Evolutionary conservation across 2,113 vertebrate species (phyloP), one percentile per base, ranked within the genome.

Genomic region (Nothobranchius furzeri): DNA sequence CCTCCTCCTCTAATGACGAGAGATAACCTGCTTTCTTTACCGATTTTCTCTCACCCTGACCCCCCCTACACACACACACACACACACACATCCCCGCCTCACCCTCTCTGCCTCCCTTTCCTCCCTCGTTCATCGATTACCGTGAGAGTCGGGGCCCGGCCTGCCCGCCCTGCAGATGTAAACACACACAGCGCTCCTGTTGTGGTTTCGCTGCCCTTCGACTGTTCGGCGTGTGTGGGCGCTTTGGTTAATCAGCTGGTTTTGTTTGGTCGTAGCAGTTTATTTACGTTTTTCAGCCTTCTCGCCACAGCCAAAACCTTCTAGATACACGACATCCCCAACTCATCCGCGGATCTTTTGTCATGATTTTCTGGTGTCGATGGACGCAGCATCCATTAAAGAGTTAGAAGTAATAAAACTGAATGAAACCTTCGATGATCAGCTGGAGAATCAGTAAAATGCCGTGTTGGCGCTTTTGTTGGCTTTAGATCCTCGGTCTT

Each of bases 11-110:
- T 93, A 93, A 93, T 93, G 89, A 92, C 89, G 78, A 71, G 84
- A 92, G 88, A 93, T 93, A 93, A 91, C 92, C 89, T 92, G 86
- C 91, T 92, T 90, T 91, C 90, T 93, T 90, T 89, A 90, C 89
- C 86, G 88, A 90, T 91, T 91, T 89, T 91, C 73, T 81, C 42
- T 64, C 75, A 49, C 60, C 52, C 68, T 0, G 62, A 20, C 67
- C 53, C 60, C 69, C 35, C 76, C 62, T 61, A 70, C 79, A 68
- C 64, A 75, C 64, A 70, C 79, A 68, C 64, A 75, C 73, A 76
- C 76, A 62, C 64, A 75, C 79, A 64, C 64, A 75, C 73, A 76
- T 84, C 86, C 69, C 64, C 74, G 30, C 82, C 78, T 85, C 56
- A 45, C 84, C 83, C 75, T 36, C 75, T 85, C 43, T 50, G 48